Percentiles rank a stretch among this genome's conserved stretches.
Evolutionary conservation across 2,888 invertebrate species (phyloP).

Genomic region (Crematogaster levior): DNA sequence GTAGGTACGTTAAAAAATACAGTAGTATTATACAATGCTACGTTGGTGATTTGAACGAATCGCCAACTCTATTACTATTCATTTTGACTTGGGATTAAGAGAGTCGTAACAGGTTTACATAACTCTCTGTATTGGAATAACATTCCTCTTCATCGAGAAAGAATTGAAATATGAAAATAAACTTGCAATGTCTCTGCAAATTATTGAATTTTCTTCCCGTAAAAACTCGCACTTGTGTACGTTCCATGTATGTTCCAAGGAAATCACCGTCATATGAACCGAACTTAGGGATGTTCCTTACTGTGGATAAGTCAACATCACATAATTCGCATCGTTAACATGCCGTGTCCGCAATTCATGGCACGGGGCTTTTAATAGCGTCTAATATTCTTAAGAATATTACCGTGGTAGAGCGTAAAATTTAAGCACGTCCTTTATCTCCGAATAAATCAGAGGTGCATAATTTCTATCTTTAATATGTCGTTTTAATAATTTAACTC

Average conservation of each 20-base stretch:
- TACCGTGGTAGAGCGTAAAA: conserved; percentile 42
- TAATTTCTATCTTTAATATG: conserved; percentile 45
- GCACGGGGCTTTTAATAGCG: conserved; percentile 41
- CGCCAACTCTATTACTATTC: conserved; percentile 8
- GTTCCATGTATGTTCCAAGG: not conserved
- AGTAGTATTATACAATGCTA: not conserved
- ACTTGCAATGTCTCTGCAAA: not conserved
- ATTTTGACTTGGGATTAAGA: not conserved
- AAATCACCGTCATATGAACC: not conserved
- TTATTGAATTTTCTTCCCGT: not conserved
- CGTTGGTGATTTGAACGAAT: conserved; percentile 1
- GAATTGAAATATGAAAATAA: not conserved
- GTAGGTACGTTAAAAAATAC: conserved; percentile 26
- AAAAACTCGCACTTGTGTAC: not conserved
- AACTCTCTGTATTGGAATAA: not conserved
- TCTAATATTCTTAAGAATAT: conserved; percentile 54
- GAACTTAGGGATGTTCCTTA: not conserved
- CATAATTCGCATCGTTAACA: conserved; percentile 50
- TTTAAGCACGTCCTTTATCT: conserved; percentile 46
- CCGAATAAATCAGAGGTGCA: conserved; percentile 41
- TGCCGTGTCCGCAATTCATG: conserved; percentile 38
- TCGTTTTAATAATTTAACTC: conserved; percentile 45
- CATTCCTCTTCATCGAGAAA: not conserved
- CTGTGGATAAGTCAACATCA: conserved; percentile 34
- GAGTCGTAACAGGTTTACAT: not conserved